Conservation (phyloP, 2,113 vertebrate species). For the Vanacampus margaritifer region DNA sequence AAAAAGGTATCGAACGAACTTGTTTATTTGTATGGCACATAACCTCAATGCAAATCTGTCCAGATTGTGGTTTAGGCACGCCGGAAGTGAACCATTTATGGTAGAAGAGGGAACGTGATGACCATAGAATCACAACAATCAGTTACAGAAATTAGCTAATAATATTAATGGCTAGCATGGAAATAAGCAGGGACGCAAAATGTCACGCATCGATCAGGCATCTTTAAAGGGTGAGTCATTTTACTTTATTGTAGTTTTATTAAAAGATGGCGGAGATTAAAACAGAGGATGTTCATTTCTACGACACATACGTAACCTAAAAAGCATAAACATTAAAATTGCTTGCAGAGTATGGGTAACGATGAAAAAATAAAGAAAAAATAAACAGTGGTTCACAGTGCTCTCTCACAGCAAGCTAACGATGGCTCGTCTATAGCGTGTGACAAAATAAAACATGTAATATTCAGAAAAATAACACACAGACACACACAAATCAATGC, state of each 20-base stretch:
- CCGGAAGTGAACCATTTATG: too few species aligned
- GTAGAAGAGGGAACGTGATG: too few species aligned
- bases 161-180: neutral
- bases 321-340: neutral
- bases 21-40: neutral
- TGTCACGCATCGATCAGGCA: neutral
- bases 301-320: neutral
- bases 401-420: conserved; percentile 39
- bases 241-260: neutral
- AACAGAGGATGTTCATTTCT: neutral
- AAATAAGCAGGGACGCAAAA: neutral
- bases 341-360: conserved; percentile 28
- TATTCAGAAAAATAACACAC: conserved; percentile 7
- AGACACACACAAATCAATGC: conserved; percentile 16
- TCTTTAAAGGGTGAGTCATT: neutral
- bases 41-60: too few species aligned
- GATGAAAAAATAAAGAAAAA: neutral
- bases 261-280: neutral
- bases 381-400: conserved; percentile 39
- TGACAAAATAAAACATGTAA: conserved; percentile 6
- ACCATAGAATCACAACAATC: too few species aligned
- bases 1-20: neutral
- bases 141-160: neutral
- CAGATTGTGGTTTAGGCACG: too few species aligned
- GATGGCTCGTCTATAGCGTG: conserved; percentile 9